Evolutionary conservation across 2,797 vertebrate species (phyloP), one percentile per base, ranked within the genome.

Genomic region (Gymnodraco acuticeps): DNA sequence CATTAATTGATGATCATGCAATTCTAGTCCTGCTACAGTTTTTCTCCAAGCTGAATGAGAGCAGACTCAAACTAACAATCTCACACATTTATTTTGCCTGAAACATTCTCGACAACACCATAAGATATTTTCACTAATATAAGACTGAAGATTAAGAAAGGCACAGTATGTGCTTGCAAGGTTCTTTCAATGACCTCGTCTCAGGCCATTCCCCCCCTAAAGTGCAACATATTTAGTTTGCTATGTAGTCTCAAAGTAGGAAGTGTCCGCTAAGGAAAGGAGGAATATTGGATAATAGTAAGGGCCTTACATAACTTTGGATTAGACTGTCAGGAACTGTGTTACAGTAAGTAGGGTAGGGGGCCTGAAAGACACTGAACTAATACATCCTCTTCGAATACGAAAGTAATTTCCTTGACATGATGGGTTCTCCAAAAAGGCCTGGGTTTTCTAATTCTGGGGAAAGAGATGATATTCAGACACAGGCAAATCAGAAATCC

Each of bases 1-100:
- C 89, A 85, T 89, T 92, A 94, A 93, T 89, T 92, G 93, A 93
- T 88, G 91, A 91, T 90, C 74, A 85, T 78, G 88, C 80, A 76
- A 83, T 88, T 87, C 71, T 70, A 60, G 46, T 66, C 70, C 52
- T 47, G 70, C 79, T 77, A 53, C 64, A 78, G 67, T 74, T 70
- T 87, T 81, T 85, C 80, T 83, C 66, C 15, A 0, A 89, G 84
- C 75, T 3, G 50, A 61, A 23, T 13, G 73, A 73, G 63, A 69
- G 63, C 58, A 70, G 60, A 77, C 56, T 82, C 66, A 51, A 81
- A 82, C 78, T 77, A 84, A 80, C 79, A 77, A 73, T 67, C 38
- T 55, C 42, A 19, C 69, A 56, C 70, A 5, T 63, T 72, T 43
- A 66, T 55, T 60, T 73, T 6, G 74, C 75, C 80, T 52, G 66